Base-by-base conservation (phyloP, 2,888 invertebrate species). In the Epinotia ramella region DNA sequence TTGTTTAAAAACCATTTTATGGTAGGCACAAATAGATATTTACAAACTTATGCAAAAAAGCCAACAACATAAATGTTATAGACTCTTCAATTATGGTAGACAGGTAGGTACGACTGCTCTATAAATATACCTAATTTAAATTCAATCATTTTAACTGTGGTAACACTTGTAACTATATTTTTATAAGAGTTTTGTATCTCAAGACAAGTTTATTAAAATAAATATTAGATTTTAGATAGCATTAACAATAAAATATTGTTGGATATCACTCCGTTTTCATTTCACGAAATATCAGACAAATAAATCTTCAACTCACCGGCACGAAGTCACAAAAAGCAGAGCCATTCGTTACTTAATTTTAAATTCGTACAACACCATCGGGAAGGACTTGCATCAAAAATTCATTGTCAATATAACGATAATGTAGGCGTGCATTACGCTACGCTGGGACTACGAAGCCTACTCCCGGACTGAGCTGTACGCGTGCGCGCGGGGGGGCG, bases 401-500 rank as follows among this genome's bases (percentile, higher is more conserved):
- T 93, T 92, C 90, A 94, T 90, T 85, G 86, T 82, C 84, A 87
- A 88, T 89, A 89, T 93, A 90, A 93, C 88, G 93, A 93, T 93
- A 92, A 94, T 93, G 93, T 91, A 94, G 93, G 93, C 93, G 93
- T 93, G 92, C 92, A 88, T 89, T 86, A 90, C 83, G 80, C 86
- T 86, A 85, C 87, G 87, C 79, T 88, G 88, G 88, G 79, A 77
- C 76, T 78, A 73, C 82, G 84, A 83, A 86, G 82, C 80, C 77
- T 81, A 81, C 74, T 77, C 79, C 78, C 77, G 73, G 79, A 76
- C 67, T 62, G 24, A 71, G 33, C 73, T 81, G 87, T 86, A 85
- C 88, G 90, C 93, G 93, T 93, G 77, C 90, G 94, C 93, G 93
- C 90, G 91, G 78, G 83, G 83, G 88, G 94, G 93, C 91, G 94